Evolutionary conservation across 2,113 vertebrate species (phyloP).

Genomic region (Illadopsis cleaveri): DNA sequence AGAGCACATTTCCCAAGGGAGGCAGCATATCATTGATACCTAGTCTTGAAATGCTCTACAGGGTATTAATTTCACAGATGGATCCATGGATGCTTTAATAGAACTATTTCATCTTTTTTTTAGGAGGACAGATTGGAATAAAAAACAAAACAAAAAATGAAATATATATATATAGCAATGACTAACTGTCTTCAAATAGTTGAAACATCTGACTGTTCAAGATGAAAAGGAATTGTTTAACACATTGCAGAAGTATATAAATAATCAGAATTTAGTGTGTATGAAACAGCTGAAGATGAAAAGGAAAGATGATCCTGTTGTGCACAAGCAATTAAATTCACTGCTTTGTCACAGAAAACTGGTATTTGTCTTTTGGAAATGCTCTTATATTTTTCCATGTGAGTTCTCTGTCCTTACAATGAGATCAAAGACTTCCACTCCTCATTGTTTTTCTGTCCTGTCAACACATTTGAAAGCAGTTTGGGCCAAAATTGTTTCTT

Average conservation of each 20-base stretch:
- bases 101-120: not conserved
- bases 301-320: not conserved
- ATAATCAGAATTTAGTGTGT: not conserved
- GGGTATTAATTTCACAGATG: not conserved
- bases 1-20: not conserved
- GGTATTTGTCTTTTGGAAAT: not conserved
- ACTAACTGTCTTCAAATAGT: slow-evolving; percentile 16
- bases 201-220: slow-evolving; percentile 10
- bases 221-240: slow-evolving; percentile 18
- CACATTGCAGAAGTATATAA: not conserved
- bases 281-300: not conserved
- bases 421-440: not conserved
- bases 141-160: not conserved
- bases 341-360: not conserved
- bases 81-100: not conserved
- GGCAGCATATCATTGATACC: not conserved
- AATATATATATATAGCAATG: not conserved
- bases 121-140: not conserved
- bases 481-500: not conserved
- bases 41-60: not conserved
- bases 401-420: not conserved
- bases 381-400: not conserved
- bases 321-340: not conserved
- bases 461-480: not conserved
- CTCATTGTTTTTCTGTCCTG: not conserved